A percentile compares a stretch with the other conserved stretches of the same genome.
phyloP scores from a whole-genome alignment of 1,140 invertebrate species.

The Cyclina sinensis region DNA sequence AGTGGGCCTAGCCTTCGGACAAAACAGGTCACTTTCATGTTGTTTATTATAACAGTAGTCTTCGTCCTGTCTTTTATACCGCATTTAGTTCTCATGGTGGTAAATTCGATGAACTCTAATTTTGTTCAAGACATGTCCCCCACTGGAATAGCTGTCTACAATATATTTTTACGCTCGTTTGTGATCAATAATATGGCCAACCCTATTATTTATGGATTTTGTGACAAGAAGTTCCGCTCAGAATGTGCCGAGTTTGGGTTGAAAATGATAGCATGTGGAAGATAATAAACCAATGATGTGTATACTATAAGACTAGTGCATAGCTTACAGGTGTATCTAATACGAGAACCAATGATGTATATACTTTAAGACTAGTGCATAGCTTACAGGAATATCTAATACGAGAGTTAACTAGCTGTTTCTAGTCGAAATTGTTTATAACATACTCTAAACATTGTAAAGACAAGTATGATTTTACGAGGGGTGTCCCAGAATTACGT shows the following conservation, averaged over 20 bases:
- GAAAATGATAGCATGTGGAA: conserved; percentile 7
- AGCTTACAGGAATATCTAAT: too few relatives aligned
- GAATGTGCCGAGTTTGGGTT: conserved; percentile 70
- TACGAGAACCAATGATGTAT: too few relatives aligned
- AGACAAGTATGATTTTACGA: too few relatives aligned
- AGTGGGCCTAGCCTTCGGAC: conserved; percentile 46
- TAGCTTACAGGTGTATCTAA: neutral
- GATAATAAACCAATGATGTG: neutral
- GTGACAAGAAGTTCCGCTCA: conserved; percentile 72
- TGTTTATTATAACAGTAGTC: conserved; percentile 73
- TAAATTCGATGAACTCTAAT: conserved; percentile 62
- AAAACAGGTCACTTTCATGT: conserved; percentile 69
- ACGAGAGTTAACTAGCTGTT: too few relatives aligned
- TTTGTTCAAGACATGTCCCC: conserved; percentile 62
- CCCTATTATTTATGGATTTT: conserved; percentile 77
- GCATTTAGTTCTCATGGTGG: conserved; percentile 70
- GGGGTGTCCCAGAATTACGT: too few relatives aligned
- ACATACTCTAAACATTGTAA: too few relatives aligned
- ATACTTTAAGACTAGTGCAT: too few relatives aligned
- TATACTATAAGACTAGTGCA: neutral
- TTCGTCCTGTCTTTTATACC: conserved; percentile 76
- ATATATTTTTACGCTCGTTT: conserved; percentile 73
- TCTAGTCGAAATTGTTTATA: too few relatives aligned
- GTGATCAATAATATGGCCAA: conserved; percentile 79
- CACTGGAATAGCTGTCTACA: conserved; percentile 33